Conservation (phyloP, 2,113 vertebrate genomes). For the Myrmophylax atrothorax region DNA sequence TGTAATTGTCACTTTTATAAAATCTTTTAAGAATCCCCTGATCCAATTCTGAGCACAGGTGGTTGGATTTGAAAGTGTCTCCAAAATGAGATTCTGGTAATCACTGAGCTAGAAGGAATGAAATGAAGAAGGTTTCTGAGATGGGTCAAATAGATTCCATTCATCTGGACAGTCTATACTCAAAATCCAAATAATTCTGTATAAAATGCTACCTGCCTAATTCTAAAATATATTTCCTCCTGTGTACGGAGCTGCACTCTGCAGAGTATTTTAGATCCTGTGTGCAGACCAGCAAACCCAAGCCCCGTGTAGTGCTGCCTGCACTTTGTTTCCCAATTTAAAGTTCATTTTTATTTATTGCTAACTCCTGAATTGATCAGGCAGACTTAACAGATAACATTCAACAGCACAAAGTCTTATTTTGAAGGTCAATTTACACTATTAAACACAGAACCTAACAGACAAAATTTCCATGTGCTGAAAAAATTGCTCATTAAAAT, state of each 20-base stretch:
- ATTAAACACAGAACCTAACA: not conserved
- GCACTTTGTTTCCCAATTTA: not conserved
- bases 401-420: not conserved
- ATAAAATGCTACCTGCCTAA: not conserved
- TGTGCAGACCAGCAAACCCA: not conserved
- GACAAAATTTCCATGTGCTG: not conserved
- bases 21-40: conserved; percentile 31
- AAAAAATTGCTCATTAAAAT: not conserved
- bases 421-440: not conserved
- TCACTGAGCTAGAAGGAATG: not conserved
- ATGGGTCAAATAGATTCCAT: not conserved
- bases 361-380: not conserved
- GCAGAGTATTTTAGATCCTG: not conserved
- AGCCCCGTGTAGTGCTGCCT: not conserved
- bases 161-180: not conserved
- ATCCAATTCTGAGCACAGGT: not conserved
- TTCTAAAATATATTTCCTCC: not conserved
- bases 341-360: not conserved
- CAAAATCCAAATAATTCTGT: not conserved
- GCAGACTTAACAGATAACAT: not conserved
- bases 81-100: conserved; percentile 2
- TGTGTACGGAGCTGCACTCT: not conserved
- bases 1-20: not conserved
- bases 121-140: not conserved
- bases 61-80: conserved; percentile 7